Base-by-base conservation (phyloP, 2,113 vertebrate species). In the Oostethus manadensis region DNA sequence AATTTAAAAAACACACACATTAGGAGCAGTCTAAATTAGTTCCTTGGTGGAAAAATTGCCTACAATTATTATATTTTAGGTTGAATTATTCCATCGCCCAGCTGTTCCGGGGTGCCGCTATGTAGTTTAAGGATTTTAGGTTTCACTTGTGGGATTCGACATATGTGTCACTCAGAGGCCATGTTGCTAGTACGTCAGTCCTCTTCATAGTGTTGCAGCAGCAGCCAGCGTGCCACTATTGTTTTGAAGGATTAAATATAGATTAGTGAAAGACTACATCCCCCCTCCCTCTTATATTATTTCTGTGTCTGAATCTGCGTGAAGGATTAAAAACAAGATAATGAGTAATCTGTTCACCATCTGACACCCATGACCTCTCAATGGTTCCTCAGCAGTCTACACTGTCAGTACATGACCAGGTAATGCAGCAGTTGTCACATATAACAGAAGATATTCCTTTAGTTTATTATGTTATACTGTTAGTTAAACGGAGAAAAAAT, bases 241-340 rank as follows among this genome's bases (percentile, higher is more conserved):
- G 79, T 81, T 79, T 33, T 29, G 21, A 66, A 35, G 77, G 84
- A 87, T 84, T 84, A 81, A 45, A 71, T 67, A 63, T 68, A 74
- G 82, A 84, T 86, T 86, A 84, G 70, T 54, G 76, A 77, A 74
- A 81, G 69, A 77, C 71, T 73, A 70, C 71, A 60, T 73, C 79
- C 66, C 79, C 63, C 70, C 71, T 43, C 64, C 63, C 63, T 54
- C 50, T 66, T 69, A 64, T 81, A 79, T 76, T 75, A 69, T 82
- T 78, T 73, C 74, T 76, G 70, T 11, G 43, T 79, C 73, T 79
- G 76, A 79, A 78, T 79, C 72, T 54, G 60, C 68, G 60, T 70
- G 60, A 58, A 46, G 79, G 77, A 86, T 86, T 86, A 83, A 80
- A 81, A 73, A 78, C 82, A 70, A 66, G 77, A 68, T 58, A 50